These are phyloP conservation scores for Dysmachus trigonus DNA, from an alignment of 2,888 invertebrate species.

Conservation along the genomic window DNA sequence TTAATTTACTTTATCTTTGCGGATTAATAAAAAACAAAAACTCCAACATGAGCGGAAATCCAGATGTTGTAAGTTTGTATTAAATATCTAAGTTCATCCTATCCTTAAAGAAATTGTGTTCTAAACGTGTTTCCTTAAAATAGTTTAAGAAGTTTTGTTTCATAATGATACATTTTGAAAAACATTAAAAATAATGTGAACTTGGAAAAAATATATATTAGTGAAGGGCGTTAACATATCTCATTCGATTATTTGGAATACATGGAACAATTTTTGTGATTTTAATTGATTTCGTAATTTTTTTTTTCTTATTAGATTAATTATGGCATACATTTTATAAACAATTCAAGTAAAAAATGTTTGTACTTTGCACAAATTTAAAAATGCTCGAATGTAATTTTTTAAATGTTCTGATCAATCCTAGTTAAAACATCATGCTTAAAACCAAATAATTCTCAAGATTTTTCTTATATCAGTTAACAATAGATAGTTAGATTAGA, in stretches of 20 bases:
- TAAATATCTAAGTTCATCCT: not conserved
- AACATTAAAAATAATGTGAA: not conserved
- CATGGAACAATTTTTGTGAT: not conserved
- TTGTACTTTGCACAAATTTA: not conserved
- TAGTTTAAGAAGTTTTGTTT: not conserved
- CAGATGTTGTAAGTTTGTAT: constrained; percentile 8
- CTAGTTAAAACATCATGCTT: too few species aligned
- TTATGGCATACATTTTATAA: too few species aligned
- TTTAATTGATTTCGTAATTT: too few species aligned
- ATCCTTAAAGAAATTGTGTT: not conserved
- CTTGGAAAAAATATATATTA: not conserved
- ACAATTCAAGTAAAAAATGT: not conserved
- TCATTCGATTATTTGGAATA: not conserved
- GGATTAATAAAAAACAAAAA: not conserved
- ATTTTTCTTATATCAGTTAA: too few species aligned
- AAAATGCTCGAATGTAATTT: too few species aligned
- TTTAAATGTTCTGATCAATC: too few species aligned
- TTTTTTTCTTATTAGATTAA: too few species aligned
- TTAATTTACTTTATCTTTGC: not conserved
- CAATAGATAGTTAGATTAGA: too few species aligned
- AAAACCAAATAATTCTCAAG: too few species aligned
- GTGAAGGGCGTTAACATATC: not conserved
- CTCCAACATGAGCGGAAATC: constrained; percentile 36
- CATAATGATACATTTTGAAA: not conserved
- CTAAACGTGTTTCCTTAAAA: not conserved